Evolutionary conservation across 2,113 vertebrate species (phyloP).

Genomic region (Calonectris borealis): DNA sequence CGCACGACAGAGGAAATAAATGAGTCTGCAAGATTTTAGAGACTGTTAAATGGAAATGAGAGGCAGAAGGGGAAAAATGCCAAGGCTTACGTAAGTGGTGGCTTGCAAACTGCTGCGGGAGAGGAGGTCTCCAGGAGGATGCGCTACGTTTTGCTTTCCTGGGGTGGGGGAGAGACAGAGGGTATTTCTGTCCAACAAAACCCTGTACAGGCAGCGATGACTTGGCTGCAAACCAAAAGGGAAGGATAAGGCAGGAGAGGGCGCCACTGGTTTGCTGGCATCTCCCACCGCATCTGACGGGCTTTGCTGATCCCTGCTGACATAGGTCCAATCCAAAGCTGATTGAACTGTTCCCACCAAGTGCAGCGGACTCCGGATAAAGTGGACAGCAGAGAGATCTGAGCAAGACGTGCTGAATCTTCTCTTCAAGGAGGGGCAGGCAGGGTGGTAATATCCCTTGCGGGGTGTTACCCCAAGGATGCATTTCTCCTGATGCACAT

Average conservation of each 20-base stretch:
- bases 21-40: background rate
- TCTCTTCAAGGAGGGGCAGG: background rate
- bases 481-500: background rate
- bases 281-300: background rate
- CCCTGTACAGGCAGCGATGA: background rate
- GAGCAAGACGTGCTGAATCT: background rate
- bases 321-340: background rate
- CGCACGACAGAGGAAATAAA: background rate
- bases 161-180: background rate
- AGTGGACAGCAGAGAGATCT: background rate
- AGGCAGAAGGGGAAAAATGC: background rate
- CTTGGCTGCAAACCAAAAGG: background rate
- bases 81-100: background rate
- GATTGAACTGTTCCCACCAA: background rate
- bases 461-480: background rate
- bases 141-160: background rate
- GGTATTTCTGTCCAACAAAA: background rate
- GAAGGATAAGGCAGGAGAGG: background rate
- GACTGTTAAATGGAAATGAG: background rate
- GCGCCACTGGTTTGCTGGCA: background rate
- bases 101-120: background rate
- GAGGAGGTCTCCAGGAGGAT: background rate
- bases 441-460: background rate
- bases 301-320: background rate
- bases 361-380: background rate